Evolutionary conservation across 2,888 invertebrate species (phyloP).

Genomic region (Acholoe squamosa): DNA sequence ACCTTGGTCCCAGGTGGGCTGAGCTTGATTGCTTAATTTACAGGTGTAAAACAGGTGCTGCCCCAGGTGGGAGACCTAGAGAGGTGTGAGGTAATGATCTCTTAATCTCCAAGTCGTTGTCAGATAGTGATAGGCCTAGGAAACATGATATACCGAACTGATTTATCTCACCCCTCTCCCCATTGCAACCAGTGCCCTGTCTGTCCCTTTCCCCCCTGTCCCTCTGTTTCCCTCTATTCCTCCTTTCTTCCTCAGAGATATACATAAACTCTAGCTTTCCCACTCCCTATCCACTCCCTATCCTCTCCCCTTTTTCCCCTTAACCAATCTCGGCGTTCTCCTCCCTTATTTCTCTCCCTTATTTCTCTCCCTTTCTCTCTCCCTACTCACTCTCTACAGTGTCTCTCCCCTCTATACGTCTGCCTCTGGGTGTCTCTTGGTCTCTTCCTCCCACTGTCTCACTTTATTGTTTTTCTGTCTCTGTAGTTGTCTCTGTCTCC

Average conservation of each 20-base stretch:
- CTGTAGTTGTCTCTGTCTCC: neutral
- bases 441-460: neutral
- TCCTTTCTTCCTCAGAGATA: neutral
- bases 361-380: neutral
- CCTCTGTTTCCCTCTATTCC: neutral
- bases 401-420: neutral
- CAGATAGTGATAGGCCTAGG: too few species aligned
- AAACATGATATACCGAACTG: too few species aligned
- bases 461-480: neutral
- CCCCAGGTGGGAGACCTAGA: too few species aligned
- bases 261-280: neutral
- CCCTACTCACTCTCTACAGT: neutral
- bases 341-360: neutral
- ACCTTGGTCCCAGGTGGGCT: too few species aligned
- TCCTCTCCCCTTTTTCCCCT: neutral
- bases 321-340: neutral
- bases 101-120: too few species aligned
- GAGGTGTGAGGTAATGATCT: too few species aligned
- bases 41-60: too few species aligned
- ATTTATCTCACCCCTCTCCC: too few species aligned
- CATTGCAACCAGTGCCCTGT: too few species aligned
- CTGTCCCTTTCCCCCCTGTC: neutral
- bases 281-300: neutral
- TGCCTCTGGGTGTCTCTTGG: neutral
- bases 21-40: too few species aligned